Evolutionary conservation across 2,888 invertebrate genomes (phyloP).

Genomic region (Notocelia uddmanniana): DNA sequence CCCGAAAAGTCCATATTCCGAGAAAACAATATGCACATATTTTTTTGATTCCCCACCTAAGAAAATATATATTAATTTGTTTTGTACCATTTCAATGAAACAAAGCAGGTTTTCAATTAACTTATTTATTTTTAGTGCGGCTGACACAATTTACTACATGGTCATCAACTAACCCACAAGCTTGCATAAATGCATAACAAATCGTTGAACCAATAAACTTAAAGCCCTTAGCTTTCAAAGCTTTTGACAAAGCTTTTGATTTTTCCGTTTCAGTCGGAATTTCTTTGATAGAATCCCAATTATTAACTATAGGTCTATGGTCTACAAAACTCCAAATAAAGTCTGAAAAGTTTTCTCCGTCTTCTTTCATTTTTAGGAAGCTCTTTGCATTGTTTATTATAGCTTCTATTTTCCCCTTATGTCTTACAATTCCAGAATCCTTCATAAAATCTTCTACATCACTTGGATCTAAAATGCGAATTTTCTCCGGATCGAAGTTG

Average conservation of each 20-base stretch:
- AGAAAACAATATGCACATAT: too few relatives aligned
- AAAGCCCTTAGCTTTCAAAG: conserved; percentile 71
- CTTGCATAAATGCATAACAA: conserved; percentile 82
- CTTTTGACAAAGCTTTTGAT: conserved; percentile 66
- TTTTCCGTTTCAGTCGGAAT: conserved; percentile 64
- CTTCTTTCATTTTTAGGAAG: conserved; percentile 66
- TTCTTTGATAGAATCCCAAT: conserved; percentile 62
- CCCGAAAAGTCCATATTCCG: too few relatives aligned
- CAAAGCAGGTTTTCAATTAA: background rate
- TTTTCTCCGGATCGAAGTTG: conserved; percentile 67
- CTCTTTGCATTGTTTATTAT: conserved; percentile 73
- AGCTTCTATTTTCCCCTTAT: conserved; percentile 72
- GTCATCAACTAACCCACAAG: conserved; percentile 78
- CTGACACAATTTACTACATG: conserved; percentile 65
- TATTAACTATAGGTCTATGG: conserved; percentile 65
- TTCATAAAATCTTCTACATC: conserved; percentile 58
- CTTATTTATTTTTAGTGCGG: conserved; percentile 43
- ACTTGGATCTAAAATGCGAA: conserved; percentile 57
- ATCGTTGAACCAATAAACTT: conserved; percentile 74
- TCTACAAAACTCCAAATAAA: conserved; percentile 76
- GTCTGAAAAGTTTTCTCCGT: conserved; percentile 66
- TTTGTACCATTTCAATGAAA: background rate
- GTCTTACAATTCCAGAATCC: conserved; percentile 65
- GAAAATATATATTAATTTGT: background rate
- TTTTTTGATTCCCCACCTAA: too few relatives aligned